Evolutionary conservation across 2,888 invertebrate species (phyloP).

Genomic region (Nowickia ferox): DNA sequence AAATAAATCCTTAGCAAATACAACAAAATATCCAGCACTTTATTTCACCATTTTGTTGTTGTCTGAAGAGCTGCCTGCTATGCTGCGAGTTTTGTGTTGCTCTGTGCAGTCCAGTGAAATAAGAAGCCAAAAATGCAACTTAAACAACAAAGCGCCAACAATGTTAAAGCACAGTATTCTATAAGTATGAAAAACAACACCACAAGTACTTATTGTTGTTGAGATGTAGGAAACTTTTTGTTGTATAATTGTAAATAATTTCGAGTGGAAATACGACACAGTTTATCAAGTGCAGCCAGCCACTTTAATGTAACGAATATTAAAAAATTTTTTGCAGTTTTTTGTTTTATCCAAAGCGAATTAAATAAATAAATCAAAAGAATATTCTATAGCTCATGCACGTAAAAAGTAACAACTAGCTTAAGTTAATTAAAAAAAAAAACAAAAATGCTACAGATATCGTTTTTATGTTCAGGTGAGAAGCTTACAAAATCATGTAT

Average conservation of each 20-base stretch:
- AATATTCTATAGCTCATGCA: no score
- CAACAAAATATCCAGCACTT: slow-evolving; percentile 10
- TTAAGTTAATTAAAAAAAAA: no score
- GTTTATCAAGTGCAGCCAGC: slow-evolving; percentile 42
- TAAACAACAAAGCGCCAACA: slow-evolving; percentile 29
- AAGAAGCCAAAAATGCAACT: slow-evolving; percentile 47
- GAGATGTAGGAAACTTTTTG: slow-evolving; percentile 17
- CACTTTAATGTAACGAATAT: slow-evolving; percentile 49
- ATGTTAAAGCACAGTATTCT: background rate
- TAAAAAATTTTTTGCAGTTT: slow-evolving; percentile 30
- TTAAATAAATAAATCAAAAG: slow-evolving; percentile 11
- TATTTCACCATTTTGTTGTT: slow-evolving; percentile 40
- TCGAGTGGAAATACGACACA: slow-evolving; percentile 62
- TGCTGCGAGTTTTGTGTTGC: background rate
- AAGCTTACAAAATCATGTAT: no score
- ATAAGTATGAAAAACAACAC: slow-evolving; percentile 13
- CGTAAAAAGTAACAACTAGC: no score
- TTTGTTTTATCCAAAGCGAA: slow-evolving; percentile 9
- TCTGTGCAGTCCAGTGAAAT: slow-evolving; percentile 50
- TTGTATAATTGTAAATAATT: slow-evolving; percentile 55
- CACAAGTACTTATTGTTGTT: slow-evolving; percentile 21
- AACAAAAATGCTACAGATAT: no score
- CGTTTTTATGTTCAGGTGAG: no score
- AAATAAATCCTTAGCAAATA: background rate
- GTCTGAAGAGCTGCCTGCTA: slow-evolving; percentile 29